phyloP scores from a whole-genome alignment of 2,113 vertebrate genomes.

The Microcebus griseorufus region DNA sequence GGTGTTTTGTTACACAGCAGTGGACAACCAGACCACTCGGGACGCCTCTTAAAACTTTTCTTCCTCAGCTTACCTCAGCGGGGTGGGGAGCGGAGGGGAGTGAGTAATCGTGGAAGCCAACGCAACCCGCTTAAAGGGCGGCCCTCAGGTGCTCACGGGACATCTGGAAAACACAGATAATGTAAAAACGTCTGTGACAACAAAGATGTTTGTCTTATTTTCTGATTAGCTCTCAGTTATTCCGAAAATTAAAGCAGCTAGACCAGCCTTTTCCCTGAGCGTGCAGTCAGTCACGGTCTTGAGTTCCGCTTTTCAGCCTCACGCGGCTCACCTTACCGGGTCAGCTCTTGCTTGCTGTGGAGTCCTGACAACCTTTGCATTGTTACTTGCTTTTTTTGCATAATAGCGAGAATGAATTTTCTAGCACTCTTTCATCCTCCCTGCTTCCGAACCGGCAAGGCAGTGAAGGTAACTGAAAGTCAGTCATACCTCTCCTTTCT shows the following conservation, averaged over 20 bases:
- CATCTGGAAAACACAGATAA: background rate
- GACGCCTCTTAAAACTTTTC: background rate
- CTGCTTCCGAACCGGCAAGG: background rate
- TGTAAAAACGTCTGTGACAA: background rate
- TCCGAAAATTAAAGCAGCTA: background rate
- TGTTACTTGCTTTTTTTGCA: background rate
- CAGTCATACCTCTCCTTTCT: background rate
- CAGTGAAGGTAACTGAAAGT: background rate
- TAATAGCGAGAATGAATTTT: background rate
- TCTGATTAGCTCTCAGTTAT: background rate
- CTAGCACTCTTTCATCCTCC: background rate
- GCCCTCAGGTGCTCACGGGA: background rate
- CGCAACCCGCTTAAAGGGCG: accelerated
- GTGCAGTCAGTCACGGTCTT: background rate
- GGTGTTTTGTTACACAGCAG: background rate
- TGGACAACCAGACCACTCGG: background rate
- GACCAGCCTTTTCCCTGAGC: background rate
- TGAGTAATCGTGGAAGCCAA: background rate
- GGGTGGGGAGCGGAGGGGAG: background rate
- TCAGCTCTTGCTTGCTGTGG: background rate
- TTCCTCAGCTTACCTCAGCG: background rate
- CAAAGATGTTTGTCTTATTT: background rate
- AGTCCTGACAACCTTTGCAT: background rate
- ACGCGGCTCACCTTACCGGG: background rate
- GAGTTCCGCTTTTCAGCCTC: background rate